Conservation (phyloP, 2,888 invertebrate genomes). For the Diarsia rubi region DNA sequence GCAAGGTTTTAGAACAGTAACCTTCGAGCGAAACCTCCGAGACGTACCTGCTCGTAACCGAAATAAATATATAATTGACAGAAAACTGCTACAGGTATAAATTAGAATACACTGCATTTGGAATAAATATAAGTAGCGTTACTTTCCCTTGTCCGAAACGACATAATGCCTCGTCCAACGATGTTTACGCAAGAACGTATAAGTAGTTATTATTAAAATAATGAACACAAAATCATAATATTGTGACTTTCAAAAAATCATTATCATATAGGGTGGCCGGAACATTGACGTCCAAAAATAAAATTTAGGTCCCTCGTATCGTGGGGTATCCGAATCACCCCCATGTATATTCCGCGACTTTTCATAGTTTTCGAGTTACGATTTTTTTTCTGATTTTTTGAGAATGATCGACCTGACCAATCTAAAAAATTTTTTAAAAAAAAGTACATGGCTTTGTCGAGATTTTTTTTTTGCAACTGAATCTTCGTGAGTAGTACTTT, state of each 20-base stretch:
- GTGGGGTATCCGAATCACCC: too few species aligned
- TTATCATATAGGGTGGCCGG: too few species aligned
- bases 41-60: constrained; percentile 1
- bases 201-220: constrained; percentile 16
- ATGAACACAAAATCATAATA: constrained; percentile 46
- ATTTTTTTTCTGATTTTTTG: too few species aligned
- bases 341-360: too few species aligned
- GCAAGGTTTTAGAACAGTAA: constrained; percentile 18
- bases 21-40: constrained; percentile 8
- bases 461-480: too few species aligned
- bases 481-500: too few species aligned
- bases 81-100: constrained; percentile 6
- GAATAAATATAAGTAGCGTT: not conserved
- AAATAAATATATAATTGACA: constrained; percentile 5
- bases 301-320: too few species aligned
- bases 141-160: not conserved
- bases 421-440: too few species aligned
- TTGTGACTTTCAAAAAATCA: constrained; percentile 38
- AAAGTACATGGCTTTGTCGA: too few species aligned
- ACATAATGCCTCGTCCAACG: not conserved
- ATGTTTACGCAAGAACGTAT: not conserved
- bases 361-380: too few species aligned
- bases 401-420: too few species aligned
- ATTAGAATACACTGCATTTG: not conserved
- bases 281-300: too few species aligned